Percentiles rank a stretch among this genome's conserved stretches.
Evolutionary conservation across 2,888 invertebrate species (phyloP).

Genomic region (Ernsta delagoae): DNA sequence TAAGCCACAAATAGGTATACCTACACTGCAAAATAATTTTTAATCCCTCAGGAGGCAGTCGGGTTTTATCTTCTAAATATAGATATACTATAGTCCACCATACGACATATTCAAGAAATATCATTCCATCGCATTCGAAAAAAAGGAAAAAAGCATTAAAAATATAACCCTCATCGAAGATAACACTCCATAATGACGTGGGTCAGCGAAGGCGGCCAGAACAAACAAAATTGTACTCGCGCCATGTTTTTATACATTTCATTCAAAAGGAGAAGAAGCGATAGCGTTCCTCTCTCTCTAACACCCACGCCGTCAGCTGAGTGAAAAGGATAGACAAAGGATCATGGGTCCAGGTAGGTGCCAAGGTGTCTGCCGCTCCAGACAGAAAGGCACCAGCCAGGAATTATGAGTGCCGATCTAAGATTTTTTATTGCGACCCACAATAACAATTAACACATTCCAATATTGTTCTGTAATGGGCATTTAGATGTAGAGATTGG

Average conservation of each 20-base stretch:
- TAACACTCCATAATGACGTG: slow-evolving; percentile 82
- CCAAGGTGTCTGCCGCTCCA: slow-evolving; percentile 75
- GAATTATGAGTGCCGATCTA: slow-evolving; percentile 28
- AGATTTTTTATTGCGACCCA: slow-evolving; percentile 26
- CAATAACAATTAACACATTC: slow-evolving; percentile 36
- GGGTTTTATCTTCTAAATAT: slow-evolving; percentile 37
- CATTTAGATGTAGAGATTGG: slow-evolving; percentile 8
- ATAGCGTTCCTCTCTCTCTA: slow-evolving; percentile 46
- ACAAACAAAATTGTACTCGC: slow-evolving; percentile 74
- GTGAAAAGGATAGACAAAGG: slow-evolving; percentile 58
- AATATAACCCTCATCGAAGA: slow-evolving; percentile 80
- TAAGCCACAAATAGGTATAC: too few species aligned
- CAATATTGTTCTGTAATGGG: slow-evolving; percentile 26
- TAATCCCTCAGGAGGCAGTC: not conserved
- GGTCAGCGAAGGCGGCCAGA: slow-evolving; percentile 81
- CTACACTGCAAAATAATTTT: too few species aligned
- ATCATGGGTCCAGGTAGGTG: slow-evolving; percentile 75
- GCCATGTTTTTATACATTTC: slow-evolving; percentile 63
- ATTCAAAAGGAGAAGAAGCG: slow-evolving; percentile 55
- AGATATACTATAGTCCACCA: slow-evolving; percentile 59
- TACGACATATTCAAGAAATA: slow-evolving; percentile 78
- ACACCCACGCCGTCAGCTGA: slow-evolving; percentile 36
- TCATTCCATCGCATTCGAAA: slow-evolving; percentile 76
- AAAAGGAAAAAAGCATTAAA: slow-evolving; percentile 66
- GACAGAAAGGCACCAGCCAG: slow-evolving; percentile 73